Evolutionary conservation across 2,797 vertebrate species (phyloP), one percentile per base, ranked within the genome.

Genomic region (Lindbergichthys nudifrons): DNA sequence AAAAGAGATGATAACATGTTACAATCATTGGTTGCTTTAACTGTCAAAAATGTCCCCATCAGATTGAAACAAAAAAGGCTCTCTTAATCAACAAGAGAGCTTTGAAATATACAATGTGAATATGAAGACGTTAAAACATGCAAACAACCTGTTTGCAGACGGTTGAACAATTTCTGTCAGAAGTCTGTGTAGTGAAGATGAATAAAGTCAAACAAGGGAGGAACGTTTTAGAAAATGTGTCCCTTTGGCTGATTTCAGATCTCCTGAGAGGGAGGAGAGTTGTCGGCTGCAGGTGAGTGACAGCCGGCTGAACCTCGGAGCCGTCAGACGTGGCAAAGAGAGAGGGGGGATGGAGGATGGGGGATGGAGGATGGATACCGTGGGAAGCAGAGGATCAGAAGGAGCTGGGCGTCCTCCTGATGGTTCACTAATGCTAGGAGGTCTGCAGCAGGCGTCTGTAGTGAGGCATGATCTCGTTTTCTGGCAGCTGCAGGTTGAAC

Each of bases 391-490:
- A 16, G 13, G 75, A 89, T 90, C 91, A 91, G 92, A 81, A 89
- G 87, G 73, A 86, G 68, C 59, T 3, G 58, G 64, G 16, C 19
- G 42, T 87, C 92, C 90, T 88, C 91, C 89, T 86, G 85, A 91
- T 48, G 91, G 88, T 79, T 83, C 92, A 93, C 96, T 90, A 82
- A 92, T 46, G 97, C 96, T 99, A 99, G 95, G 97, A 97, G 81
- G 94, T 95, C 93, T 98, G 98, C 80, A 97, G 92, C 88, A 99
- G 89, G 71, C 98, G 97, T 96, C 98, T 97, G 92, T 98, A 99
- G 93, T 99, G 98, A 0, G 98, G 98, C 97, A 99, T 97, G 92
- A 99, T 94, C 85, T 99, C 98, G 0, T 98, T 96, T 79, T 99
- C 98, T 0, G 97, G 97, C 43, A 99, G 95, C 83, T 99, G 98